phyloP scores from a whole-genome alignment of 2,888 invertebrate species.

The Xylota segnis region DNA sequence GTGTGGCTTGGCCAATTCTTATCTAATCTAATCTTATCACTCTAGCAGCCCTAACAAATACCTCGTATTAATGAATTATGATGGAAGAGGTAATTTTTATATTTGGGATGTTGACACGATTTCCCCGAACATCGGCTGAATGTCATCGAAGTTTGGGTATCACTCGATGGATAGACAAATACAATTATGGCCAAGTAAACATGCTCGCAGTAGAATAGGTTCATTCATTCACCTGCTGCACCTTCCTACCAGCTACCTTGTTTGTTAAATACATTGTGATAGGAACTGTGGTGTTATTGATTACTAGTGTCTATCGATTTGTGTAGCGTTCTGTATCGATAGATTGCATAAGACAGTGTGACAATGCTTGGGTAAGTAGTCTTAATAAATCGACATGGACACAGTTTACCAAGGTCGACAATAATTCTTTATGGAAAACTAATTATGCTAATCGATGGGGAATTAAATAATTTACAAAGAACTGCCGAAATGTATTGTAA shows the following conservation, averaged over 20 bases:
- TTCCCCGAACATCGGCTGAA: neutral
- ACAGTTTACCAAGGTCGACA: conserved; percentile 9
- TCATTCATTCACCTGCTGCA: conserved; percentile 2
- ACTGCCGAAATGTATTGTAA: conserved; percentile 2
- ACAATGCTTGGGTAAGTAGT: neutral
- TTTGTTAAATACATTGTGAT: neutral
- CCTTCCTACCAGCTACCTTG: neutral
- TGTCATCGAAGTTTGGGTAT: neutral
- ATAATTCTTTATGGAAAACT: neutral
- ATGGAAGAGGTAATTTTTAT: conserved; percentile 29
- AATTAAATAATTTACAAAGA: conserved; percentile 12
- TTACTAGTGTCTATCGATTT: conserved; percentile 14
- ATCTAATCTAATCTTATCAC: conserved; percentile 54
- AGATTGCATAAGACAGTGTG: conserved; percentile 9
- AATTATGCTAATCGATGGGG: conserved; percentile 4
- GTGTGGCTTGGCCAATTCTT: conserved; percentile 6
- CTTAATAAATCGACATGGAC: conserved; percentile 20
- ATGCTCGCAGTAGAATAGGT: neutral
- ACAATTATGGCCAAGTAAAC: neutral
- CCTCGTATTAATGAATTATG: conserved; percentile 3
- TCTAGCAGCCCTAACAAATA: neutral
- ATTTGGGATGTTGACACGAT: conserved; percentile 33
- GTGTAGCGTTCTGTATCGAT: conserved; percentile 27
- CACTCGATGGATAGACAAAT: neutral
- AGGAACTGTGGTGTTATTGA: conserved; percentile 2